These are phyloP conservation scores for Tamias sibiricus DNA, from an alignment of 2,113 vertebrate species.

Conservation along the genomic window DNA sequence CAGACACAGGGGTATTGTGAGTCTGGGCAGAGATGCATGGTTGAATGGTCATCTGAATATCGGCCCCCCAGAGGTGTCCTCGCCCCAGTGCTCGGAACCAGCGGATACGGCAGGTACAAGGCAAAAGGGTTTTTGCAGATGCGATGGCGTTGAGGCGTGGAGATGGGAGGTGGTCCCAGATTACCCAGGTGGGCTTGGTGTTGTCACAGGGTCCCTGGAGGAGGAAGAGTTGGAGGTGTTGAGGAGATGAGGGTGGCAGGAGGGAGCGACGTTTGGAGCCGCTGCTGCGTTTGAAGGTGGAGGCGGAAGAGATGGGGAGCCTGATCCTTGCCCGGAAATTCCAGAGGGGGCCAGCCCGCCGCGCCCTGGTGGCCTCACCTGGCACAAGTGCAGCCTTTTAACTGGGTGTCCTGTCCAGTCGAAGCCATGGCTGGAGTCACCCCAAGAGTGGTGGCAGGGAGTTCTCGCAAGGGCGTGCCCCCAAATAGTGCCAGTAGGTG, in stretches of 20 bases:
- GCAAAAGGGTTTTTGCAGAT: neutral
- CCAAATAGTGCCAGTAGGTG: neutral
- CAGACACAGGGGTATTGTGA: too few species aligned
- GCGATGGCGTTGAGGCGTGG: neutral
- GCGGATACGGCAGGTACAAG: neutral
- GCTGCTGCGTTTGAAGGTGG: too few species aligned
- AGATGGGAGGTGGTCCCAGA: too few species aligned
- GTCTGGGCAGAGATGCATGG: neutral
- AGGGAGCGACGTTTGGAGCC: neutral
- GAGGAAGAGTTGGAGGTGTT: too few species aligned
- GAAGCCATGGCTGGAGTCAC: neutral
- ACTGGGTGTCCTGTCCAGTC: neutral
- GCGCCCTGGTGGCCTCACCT: neutral
- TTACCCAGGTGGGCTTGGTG: neutral
- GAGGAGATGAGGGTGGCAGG: too few species aligned
- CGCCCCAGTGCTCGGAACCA: neutral
- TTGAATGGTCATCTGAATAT: neutral
- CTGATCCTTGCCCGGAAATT: neutral
- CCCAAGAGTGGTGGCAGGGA: neutral
- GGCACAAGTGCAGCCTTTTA: neutral
- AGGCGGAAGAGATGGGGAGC: too few species aligned
- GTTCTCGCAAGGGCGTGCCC: neutral
- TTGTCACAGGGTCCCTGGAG: too few species aligned
- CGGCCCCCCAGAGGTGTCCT: neutral
- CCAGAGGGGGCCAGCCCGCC: neutral